Conservation (phyloP, 2,113 vertebrate genomes). For the Aplodontia rufa region DNA sequence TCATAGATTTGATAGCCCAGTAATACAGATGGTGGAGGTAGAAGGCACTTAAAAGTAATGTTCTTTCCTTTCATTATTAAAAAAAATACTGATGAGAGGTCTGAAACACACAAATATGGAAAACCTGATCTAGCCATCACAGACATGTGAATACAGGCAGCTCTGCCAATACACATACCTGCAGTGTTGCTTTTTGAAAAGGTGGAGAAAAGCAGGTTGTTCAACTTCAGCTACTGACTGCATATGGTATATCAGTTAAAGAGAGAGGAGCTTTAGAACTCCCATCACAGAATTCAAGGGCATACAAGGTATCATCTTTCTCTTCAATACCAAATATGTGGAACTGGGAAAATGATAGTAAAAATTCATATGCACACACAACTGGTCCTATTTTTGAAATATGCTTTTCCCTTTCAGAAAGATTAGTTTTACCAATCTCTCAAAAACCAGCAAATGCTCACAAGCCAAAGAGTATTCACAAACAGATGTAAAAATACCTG, state of each 20-base stretch:
- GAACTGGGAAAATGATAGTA: not conserved
- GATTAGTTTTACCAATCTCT: slow-evolving; percentile 34
- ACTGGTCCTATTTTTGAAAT: not conserved
- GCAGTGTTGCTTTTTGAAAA: not conserved
- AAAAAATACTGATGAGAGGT: not conserved
- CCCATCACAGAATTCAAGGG: not conserved
- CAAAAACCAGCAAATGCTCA: slow-evolving; percentile 21
- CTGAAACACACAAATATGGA: slow-evolving; percentile 17
- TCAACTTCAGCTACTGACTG: not conserved
- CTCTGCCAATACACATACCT: not conserved
- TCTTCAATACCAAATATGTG: not conserved
- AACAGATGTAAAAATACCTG: slow-evolving; percentile 32
- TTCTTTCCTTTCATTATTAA: slow-evolving; percentile 28
- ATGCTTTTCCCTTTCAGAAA: slow-evolving; percentile 25
- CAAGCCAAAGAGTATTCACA: slow-evolving; percentile 4
- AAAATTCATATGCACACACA: slow-evolving; percentile 9
- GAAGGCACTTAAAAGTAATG: not conserved
- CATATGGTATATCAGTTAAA: not conserved
- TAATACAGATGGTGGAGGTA: not conserved
- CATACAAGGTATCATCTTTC: not conserved
- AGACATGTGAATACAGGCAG: slow-evolving; percentile 62
- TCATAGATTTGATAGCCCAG: not conserved
- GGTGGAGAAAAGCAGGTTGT: slow-evolving; percentile 26
- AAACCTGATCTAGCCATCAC: not conserved
- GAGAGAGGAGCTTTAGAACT: not conserved